A percentile compares a stretch with the other conserved stretches of the same genome.
Evolutionary conservation across 2,888 invertebrate species (phyloP).

Genomic region (Hyposoter dolosus): DNA sequence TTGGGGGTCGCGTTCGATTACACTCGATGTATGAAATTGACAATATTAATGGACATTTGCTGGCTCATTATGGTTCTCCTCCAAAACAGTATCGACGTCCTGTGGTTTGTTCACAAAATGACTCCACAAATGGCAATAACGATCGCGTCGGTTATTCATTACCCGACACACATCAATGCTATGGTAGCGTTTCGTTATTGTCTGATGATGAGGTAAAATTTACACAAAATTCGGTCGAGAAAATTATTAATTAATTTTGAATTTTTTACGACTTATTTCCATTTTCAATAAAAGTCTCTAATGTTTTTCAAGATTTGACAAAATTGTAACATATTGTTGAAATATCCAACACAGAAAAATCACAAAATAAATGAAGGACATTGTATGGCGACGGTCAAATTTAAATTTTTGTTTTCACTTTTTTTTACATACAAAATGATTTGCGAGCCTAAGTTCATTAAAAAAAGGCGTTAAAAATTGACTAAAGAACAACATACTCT

Average conservation of each 20-base stretch:
- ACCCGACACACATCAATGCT: conserved; percentile 44
- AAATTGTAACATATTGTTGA: too few relatives aligned
- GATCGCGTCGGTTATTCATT: not conserved
- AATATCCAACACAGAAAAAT: too few relatives aligned
- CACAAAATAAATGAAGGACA: too few relatives aligned
- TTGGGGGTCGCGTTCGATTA: conserved; percentile 44
- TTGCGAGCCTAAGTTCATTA: too few relatives aligned
- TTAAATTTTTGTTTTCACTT: too few relatives aligned
- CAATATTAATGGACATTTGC: not conserved
- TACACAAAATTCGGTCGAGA: not conserved
- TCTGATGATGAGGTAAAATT: conserved; percentile 23
- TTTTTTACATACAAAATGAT: too few relatives aligned
- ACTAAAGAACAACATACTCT: too few relatives aligned
- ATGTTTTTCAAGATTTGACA: too few relatives aligned
- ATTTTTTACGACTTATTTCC: too few relatives aligned
- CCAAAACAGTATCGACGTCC: conserved; percentile 14
- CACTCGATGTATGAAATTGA: not conserved
- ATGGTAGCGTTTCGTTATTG: conserved; percentile 34
- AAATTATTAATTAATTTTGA: not conserved
- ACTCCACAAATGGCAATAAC: not conserved
- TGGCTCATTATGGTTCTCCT: conserved; percentile 18
- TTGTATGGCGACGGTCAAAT: too few relatives aligned
- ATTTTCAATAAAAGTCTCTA: too few relatives aligned
- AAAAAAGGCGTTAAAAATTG: too few relatives aligned
- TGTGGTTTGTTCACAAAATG: not conserved